Conservation (phyloP, 2,888 invertebrate genomes). For the Pasiphila rectangulata region DNA sequence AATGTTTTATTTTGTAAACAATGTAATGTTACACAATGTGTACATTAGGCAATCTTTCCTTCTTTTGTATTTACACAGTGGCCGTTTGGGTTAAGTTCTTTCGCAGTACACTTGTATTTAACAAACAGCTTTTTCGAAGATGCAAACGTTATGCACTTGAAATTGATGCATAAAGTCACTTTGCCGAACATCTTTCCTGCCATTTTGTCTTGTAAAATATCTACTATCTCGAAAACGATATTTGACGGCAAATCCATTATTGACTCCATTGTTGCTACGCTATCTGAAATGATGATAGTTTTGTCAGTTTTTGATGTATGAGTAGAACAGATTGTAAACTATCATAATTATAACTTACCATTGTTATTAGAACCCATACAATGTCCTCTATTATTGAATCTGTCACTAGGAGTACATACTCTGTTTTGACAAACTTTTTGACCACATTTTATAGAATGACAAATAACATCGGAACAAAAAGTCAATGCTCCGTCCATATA, state of each 20-base stretch:
- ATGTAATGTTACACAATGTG: conserved; percentile 27
- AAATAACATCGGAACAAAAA: conserved; percentile 62
- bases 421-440: conserved; percentile 63
- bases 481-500: conserved; percentile 66
- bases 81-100: conserved; percentile 53
- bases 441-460: conserved; percentile 70
- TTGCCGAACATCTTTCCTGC: conserved; percentile 67
- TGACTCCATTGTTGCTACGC: conserved; percentile 62
- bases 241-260: conserved; percentile 70
- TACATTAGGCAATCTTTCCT: conserved; percentile 48
- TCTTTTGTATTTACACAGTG: conserved; percentile 61
- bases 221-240: conserved; percentile 65
- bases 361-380: conserved; percentile 58
- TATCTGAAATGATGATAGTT: conserved; percentile 55
- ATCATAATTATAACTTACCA: conserved; percentile 58
- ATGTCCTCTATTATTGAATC: conserved; percentile 66
- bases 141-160: conserved; percentile 63
- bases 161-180: conserved; percentile 62
- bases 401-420: conserved; percentile 54
- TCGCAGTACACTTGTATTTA: conserved; percentile 59
- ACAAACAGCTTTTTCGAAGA: conserved; percentile 60
- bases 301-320: no score
- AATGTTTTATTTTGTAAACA: conserved; percentile 54
- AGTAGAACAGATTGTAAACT: no score
- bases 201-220: conserved; percentile 67